A percentile compares a stretch with the other conserved stretches of the same genome.
These are phyloP conservation scores for Sylvicola fuscatus DNA, from an alignment of 2,888 invertebrate species.

Conservation along the genomic window DNA sequence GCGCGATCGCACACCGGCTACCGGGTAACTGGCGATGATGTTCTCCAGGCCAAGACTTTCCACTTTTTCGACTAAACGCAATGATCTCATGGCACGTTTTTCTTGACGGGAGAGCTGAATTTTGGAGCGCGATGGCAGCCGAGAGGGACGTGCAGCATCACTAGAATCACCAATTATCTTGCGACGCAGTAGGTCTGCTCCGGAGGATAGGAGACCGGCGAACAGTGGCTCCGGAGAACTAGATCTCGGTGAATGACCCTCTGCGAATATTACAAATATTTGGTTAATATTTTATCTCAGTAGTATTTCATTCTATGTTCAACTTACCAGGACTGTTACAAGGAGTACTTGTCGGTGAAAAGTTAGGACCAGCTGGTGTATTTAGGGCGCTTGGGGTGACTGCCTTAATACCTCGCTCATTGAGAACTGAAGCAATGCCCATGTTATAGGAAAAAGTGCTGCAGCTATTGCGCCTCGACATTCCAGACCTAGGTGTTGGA, in stretches of 20 bases:
- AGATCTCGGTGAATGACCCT: constrained; percentile 35
- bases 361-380: constrained; percentile 41
- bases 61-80: constrained; percentile 39
- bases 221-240: constrained; percentile 25
- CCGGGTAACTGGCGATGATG: constrained; percentile 39
- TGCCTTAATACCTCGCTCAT: constrained; percentile 56
- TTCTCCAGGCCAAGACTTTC: constrained; percentile 47
- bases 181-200: constrained; percentile 41
- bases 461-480: constrained; percentile 61
- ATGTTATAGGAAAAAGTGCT: constrained; percentile 50
- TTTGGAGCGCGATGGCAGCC: constrained; percentile 17
- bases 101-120: constrained; percentile 21
- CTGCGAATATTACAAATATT: constrained; percentile 6
- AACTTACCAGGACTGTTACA: constrained; percentile 57
- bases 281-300: neutral
- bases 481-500: constrained; percentile 26
- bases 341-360: constrained; percentile 68
- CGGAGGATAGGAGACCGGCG: constrained; percentile 36
- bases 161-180: constrained; percentile 31
- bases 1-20: constrained; percentile 27
- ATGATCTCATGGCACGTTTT: constrained; percentile 27
- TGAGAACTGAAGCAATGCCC: constrained; percentile 54
- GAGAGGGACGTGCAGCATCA: constrained; percentile 15
- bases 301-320: neutral
- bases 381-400: constrained; percentile 44